These are phyloP conservation scores for Dicycla oo DNA, from an alignment of 2,888 invertebrate genomes.

Conservation along the genomic window DNA sequence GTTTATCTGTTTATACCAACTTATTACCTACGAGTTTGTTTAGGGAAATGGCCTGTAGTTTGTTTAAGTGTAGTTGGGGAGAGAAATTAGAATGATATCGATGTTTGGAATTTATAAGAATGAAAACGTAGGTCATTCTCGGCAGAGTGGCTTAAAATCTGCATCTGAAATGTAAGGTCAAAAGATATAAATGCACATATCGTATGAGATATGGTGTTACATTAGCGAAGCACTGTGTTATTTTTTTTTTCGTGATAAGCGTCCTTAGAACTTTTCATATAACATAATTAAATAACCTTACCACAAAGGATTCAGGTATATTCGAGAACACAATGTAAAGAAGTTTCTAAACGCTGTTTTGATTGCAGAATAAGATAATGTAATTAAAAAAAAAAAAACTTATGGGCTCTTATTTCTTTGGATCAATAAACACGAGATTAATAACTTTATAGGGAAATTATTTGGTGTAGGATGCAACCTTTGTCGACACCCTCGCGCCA, in stretches of 20 bases:
- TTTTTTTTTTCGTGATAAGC: not conserved
- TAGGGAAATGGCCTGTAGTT: constrained; percentile 3
- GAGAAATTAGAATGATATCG: not conserved
- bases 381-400: too few species aligned
- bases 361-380: not conserved
- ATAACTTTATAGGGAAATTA: not conserved
- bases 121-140: not conserved
- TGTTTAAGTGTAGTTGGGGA: not conserved
- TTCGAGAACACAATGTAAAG: not conserved
- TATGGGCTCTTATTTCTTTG: not conserved
- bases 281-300: not conserved
- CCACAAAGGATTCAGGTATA: not conserved
- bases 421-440: not conserved
- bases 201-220: not conserved
- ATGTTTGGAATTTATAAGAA: not conserved
- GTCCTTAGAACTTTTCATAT: not conserved
- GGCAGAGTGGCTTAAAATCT: not conserved
- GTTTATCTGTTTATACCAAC: constrained; percentile 38
- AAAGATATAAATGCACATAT: not conserved
- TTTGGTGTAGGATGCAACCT: too few species aligned
- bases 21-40: constrained; percentile 17
- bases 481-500: too few species aligned
- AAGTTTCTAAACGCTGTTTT: not conserved
- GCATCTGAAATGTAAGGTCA: not conserved
- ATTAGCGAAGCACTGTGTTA: not conserved